phyloP scores from a whole-genome alignment of 2,113 vertebrate species.

The Turdus rufiventris region DNA sequence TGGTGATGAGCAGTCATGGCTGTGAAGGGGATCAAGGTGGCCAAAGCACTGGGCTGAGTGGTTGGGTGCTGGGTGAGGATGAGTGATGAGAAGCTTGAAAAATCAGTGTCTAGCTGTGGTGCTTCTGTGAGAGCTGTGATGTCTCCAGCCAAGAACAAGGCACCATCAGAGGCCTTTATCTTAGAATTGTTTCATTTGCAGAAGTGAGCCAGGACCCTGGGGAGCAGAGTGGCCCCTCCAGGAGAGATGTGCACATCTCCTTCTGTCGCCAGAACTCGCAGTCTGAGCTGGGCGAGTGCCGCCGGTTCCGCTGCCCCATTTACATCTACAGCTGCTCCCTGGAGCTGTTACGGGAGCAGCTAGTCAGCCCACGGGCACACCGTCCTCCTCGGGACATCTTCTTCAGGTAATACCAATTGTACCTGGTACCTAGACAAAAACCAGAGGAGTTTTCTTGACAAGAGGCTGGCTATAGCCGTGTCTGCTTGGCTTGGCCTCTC shows the following conservation, averaged over 20 bases:
- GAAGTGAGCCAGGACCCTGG: slow-evolving; percentile 53
- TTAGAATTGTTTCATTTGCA: slow-evolving; percentile 10
- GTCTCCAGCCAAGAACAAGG: not conserved
- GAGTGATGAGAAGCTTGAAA: not conserved
- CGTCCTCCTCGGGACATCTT: slow-evolving; percentile 83
- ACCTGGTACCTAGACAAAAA: not conserved
- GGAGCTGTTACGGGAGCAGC: slow-evolving; percentile 87
- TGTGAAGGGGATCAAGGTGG: not conserved
- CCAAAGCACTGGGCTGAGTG: not conserved
- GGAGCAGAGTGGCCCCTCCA: slow-evolving; percentile 76
- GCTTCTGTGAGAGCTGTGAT: not conserved
- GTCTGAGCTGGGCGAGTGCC: slow-evolving; percentile 71
- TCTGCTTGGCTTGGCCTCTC: not conserved
- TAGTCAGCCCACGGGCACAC: slow-evolving; percentile 78
- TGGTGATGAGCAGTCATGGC: not conserved
- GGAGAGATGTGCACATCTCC: slow-evolving; percentile 73
- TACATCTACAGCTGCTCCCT: slow-evolving; percentile 93
- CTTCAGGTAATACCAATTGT: slow-evolving; percentile 77
- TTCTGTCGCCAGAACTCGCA: slow-evolving; percentile 78
- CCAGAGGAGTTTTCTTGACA: not conserved
- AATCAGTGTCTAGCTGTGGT: not conserved
- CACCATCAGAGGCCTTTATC: not conserved
- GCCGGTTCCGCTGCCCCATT: slow-evolving; percentile 84
- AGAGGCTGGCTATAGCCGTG: not conserved
- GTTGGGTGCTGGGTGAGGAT: not conserved